A percentile compares a stretch with the other conserved stretches of the same genome.
Conservation (phyloP, 2,113 vertebrate species). For the Circaetus cinerascens region DNA sequence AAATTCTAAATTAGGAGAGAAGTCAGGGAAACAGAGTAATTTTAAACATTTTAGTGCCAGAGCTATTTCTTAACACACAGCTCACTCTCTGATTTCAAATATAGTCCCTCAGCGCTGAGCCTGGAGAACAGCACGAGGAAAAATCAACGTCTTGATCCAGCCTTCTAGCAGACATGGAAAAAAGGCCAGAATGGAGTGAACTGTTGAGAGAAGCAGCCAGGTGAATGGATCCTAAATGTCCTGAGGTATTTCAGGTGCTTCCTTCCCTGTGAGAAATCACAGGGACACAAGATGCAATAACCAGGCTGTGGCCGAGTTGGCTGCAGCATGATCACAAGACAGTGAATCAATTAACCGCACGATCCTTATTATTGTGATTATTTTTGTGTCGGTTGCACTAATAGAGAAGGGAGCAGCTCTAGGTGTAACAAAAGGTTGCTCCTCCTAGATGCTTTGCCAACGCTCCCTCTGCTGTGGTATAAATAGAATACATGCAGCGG, state of each 20-base stretch:
- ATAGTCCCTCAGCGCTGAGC: background rate
- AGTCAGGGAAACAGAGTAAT: slow-evolving; percentile 52
- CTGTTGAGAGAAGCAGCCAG: background rate
- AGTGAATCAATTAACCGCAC: background rate
- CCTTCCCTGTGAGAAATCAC: background rate
- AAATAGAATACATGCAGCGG: slow-evolving; percentile 62
- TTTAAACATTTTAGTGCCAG: slow-evolving; percentile 41
- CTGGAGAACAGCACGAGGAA: background rate
- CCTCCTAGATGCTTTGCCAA: slow-evolving; percentile 48
- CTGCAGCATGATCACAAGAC: background rate
- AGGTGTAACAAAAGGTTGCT: slow-evolving; percentile 50
- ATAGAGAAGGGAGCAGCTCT: background rate
- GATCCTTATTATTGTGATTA: background rate
- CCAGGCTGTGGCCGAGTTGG: background rate
- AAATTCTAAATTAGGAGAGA: slow-evolving; percentile 61
- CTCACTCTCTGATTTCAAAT: slow-evolving; percentile 34
- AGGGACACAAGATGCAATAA: background rate
- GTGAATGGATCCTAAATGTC: background rate
- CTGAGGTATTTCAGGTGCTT: background rate
- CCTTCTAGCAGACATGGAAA: background rate
- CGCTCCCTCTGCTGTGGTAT: slow-evolving; percentile 66
- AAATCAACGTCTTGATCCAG: background rate
- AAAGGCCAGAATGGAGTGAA: background rate
- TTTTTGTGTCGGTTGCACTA: background rate
- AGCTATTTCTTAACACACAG: slow-evolving; percentile 58